Conservation (phyloP, 2,888 invertebrate species). For the Anthophora plumipes region DNA sequence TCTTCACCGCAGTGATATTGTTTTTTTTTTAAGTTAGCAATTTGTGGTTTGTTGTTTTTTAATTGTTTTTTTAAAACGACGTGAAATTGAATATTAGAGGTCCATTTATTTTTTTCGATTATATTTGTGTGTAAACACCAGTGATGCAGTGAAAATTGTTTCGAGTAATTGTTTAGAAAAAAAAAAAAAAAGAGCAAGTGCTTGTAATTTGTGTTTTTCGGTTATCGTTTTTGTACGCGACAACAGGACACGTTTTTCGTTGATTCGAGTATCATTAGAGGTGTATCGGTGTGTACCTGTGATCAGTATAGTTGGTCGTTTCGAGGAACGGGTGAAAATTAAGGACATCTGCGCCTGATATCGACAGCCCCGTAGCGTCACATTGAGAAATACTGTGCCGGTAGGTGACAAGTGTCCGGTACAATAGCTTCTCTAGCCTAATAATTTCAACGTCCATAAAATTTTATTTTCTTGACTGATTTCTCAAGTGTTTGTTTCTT, state of each 20-base stretch:
- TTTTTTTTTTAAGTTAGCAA: background rate
- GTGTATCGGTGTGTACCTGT: too few species aligned
- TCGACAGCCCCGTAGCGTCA: background rate
- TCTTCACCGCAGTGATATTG: background rate
- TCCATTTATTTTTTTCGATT: background rate
- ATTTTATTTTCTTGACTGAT: too few species aligned
- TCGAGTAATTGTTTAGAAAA: background rate
- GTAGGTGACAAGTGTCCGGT: background rate
- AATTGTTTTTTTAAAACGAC: too few species aligned
- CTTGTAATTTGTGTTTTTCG: too few species aligned
- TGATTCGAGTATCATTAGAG: background rate
- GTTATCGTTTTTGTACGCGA: too few species aligned
- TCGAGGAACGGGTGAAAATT: background rate
- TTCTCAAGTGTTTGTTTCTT: too few species aligned
- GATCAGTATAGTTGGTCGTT: background rate
- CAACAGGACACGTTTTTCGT: background rate
- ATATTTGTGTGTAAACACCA: background rate
- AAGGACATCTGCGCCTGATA: background rate
- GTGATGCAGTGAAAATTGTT: background rate
- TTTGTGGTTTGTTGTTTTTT: too few species aligned
- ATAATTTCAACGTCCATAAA: background rate
- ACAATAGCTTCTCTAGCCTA: constrained; percentile 3
- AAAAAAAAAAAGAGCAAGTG: background rate
- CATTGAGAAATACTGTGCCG: constrained; percentile 1
- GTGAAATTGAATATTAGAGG: too few species aligned